These are phyloP conservation scores for Syncerus caffer DNA, from an alignment of 2,797 vertebrate species.

Conservation along the genomic window DNA sequence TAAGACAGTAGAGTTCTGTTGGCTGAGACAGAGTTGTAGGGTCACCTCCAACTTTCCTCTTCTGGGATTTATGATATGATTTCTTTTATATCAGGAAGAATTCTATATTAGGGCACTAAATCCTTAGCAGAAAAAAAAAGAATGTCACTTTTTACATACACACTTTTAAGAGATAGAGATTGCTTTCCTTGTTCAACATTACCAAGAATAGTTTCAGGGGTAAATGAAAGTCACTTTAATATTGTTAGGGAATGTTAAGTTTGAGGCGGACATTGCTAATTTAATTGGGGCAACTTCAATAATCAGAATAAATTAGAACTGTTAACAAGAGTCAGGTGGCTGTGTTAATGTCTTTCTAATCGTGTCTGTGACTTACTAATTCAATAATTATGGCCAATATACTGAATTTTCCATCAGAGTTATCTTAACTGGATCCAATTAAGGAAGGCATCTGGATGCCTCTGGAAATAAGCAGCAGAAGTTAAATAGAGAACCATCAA, in stretches of 20 bases:
- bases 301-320: conserved; percentile 51
- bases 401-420: conserved; percentile 61
- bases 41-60: neutral
- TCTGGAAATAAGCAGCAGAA: conserved; percentile 25
- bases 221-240: conserved; percentile 31
- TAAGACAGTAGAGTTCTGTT: neutral
- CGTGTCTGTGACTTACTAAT: conserved; percentile 49
- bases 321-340: conserved; percentile 58
- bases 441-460: conserved; percentile 14
- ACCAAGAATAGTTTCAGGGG: neutral
- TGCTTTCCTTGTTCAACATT: neutral
- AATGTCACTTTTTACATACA: neutral
- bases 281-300: conserved; percentile 54
- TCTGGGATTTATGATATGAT: neutral
- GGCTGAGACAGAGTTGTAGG: neutral
- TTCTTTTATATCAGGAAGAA: neutral
- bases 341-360: conserved; percentile 63
- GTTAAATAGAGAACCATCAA: neutral
- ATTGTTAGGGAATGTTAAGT: conserved; percentile 21
- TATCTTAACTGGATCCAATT: conserved; percentile 55
- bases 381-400: conserved; percentile 66
- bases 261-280: conserved; percentile 20
- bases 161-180: neutral
- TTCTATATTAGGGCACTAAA: neutral
- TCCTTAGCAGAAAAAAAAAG: neutral